Percentiles rank a stretch among this genome's conserved stretches.
Evolutionary conservation across 2,113 vertebrate genomes (phyloP).

Genomic region (Trogon surrucura): DNA sequence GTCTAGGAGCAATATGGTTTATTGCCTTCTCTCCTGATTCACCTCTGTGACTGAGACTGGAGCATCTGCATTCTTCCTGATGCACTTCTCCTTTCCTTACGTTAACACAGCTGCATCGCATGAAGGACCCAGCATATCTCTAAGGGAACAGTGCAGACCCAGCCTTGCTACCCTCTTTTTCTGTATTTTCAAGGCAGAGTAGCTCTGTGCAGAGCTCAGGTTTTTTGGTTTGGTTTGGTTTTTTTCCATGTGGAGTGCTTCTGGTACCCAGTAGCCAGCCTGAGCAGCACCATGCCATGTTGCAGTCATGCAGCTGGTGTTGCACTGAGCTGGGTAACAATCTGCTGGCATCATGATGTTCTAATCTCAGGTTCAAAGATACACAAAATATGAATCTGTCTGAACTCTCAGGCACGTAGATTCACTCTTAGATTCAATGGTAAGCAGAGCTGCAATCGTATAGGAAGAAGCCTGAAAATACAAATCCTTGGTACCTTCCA

Average conservation of each 20-base stretch:
- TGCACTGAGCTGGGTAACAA: neutral
- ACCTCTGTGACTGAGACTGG: neutral
- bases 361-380: neutral
- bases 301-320: neutral
- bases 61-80: neutral
- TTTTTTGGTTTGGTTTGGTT: no score
- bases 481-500: neutral
- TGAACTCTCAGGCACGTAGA: neutral
- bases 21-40: neutral
- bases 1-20: neutral
- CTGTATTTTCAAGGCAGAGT: neutral
- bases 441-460: neutral
- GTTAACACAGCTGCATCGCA: neutral
- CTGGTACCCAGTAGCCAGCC: neutral
- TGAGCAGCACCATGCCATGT: rapidly evolving
- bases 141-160: neutral
- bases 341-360: rapidly evolving
- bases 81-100: neutral
- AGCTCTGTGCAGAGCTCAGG: neutral
- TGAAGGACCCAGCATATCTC: neutral
- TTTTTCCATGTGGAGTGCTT: neutral
- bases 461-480: neutral
- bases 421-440: neutral
- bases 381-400: neutral
- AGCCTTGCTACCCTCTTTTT: neutral